A percentile compares a stretch with the other conserved stretches of the same genome.
These are phyloP conservation scores for Rugalucina vietnamica DNA, from an alignment of 2,888 invertebrate species.

Conservation along the genomic window DNA sequence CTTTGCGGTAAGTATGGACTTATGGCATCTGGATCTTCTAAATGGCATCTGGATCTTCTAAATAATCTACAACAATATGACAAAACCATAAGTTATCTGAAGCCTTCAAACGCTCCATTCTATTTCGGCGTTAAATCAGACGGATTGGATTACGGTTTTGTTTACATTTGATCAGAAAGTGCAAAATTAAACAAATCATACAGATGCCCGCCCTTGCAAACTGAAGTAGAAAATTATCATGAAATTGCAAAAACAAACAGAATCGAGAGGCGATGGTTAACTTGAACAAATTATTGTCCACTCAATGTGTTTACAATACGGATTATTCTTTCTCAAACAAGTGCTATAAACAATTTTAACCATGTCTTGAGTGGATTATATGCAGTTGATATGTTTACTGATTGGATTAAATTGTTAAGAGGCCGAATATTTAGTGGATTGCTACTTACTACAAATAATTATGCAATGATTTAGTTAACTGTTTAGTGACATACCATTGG, in stretches of 20 bases:
- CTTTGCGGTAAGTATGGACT: too few species aligned
- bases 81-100: too few species aligned
- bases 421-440: background rate
- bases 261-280: constrained; percentile 34
- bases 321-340: background rate
- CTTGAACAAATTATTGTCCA: background rate
- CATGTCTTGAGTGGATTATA: constrained; percentile 6
- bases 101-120: too few species aligned
- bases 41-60: too few species aligned
- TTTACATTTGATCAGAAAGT: background rate
- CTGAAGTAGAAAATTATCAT: constrained; percentile 28
- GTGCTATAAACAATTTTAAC: background rate
- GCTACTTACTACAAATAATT: background rate
- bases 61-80: too few species aligned
- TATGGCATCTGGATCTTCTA: too few species aligned
- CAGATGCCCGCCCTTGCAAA: background rate
- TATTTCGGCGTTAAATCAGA: background rate
- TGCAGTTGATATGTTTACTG: constrained; percentile 8
- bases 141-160: background rate
- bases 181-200: constrained; percentile 7
- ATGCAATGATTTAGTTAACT: background rate
- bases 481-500: background rate
- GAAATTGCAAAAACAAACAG: constrained; percentile 56
- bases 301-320: background rate
- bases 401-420: constrained; percentile 3